Evolutionary conservation across 2,888 invertebrate species (phyloP).

Genomic region (Gastrophysa polygoni): DNA sequence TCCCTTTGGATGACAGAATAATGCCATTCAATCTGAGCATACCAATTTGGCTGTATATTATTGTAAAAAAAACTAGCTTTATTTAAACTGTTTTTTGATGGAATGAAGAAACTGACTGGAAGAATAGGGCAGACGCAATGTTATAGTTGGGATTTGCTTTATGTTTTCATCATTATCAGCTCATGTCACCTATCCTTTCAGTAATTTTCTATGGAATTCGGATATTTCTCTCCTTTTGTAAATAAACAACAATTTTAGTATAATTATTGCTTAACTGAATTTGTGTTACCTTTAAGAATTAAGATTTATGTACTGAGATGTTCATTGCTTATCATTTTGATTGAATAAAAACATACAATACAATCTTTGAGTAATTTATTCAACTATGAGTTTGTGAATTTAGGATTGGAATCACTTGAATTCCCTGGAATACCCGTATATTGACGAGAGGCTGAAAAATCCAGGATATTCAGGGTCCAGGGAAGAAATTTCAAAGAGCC

Average conservation of each 20-base stretch:
- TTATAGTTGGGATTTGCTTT: background rate
- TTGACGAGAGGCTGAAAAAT: too few species aligned
- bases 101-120: background rate
- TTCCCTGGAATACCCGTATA: too few species aligned
- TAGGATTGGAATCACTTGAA: too few species aligned
- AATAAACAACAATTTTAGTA: slow-evolving; percentile 1
- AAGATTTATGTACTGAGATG: background rate
- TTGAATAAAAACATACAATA: background rate
- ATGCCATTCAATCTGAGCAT: slow-evolving; percentile 35
- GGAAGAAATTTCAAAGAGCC: too few species aligned
- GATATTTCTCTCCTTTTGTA: background rate
- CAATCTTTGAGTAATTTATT: too few species aligned
- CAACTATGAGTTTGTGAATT: too few species aligned
- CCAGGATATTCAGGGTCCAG: too few species aligned
- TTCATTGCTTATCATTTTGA: background rate
- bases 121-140: background rate
- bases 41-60: slow-evolving; percentile 35
- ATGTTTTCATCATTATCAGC: background rate
- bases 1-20: slow-evolving; percentile 8
- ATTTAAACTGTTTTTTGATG: slow-evolving; percentile 9
- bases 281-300: slow-evolving; percentile 12
- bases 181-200: background rate
- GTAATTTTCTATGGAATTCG: background rate
- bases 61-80: slow-evolving; percentile 30
- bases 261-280: slow-evolving; percentile 7